These are phyloP conservation scores for Ameiurus melas DNA, from an alignment of 2,113 vertebrate genomes.

Conservation along the genomic window DNA sequence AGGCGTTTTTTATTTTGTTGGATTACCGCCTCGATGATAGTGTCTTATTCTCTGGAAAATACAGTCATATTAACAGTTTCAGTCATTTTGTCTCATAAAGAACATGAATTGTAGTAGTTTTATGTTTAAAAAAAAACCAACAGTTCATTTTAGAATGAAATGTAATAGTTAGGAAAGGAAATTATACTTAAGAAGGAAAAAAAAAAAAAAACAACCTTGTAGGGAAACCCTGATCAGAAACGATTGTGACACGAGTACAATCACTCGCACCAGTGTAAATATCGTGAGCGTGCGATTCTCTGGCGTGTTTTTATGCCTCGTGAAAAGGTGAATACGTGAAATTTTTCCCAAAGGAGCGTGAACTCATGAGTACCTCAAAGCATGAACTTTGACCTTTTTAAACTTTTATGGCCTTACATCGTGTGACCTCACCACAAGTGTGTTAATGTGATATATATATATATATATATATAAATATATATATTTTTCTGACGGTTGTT, in stretches of 20 bases:
- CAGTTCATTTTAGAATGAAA: neutral
- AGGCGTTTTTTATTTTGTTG: neutral
- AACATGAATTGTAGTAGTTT: neutral
- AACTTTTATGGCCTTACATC: conserved; percentile 79
- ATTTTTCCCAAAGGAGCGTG: conserved; percentile 56
- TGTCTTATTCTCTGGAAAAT: conserved; percentile 13
- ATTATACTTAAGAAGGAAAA: neutral
- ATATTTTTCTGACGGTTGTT: conserved; percentile 51
- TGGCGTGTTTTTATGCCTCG: conserved; percentile 40
- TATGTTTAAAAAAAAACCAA: neutral
- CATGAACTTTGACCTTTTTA: conserved; percentile 77
- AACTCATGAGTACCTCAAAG: conserved; percentile 84
- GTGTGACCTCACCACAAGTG: conserved; percentile 73
- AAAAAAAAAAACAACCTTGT: neutral
- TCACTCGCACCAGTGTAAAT: conserved; percentile 66
- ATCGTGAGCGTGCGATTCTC: conserved; percentile 57
- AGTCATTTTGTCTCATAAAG: neutral
- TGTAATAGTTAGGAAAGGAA: conserved; percentile 20
- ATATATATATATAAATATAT: conserved; percentile 12
- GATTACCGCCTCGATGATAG: neutral
- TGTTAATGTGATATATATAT: conserved; percentile 17
- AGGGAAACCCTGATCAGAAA: conserved; percentile 21
- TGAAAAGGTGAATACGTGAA: conserved; percentile 39
- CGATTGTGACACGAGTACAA: conserved; percentile 33
- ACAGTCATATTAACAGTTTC: neutral